Base-by-base conservation (phyloP, 2,797 vertebrate genomes). In the Anolis apletophallus region DNA sequence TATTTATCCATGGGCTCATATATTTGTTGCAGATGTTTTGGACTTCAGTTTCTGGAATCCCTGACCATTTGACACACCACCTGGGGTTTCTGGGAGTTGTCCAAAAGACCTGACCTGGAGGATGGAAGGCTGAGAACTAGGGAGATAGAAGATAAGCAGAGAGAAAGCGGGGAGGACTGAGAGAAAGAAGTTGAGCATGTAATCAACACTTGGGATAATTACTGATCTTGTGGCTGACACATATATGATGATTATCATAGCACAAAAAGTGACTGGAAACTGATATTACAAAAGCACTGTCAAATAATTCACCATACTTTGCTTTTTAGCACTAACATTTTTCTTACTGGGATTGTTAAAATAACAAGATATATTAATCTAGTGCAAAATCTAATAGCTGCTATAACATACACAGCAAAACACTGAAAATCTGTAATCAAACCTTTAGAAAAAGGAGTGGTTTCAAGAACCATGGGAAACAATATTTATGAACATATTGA, bases 261-360 rank as follows among this genome's bases (percentile, higher is more conserved):
- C 32, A 85, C 52, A 46, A 50, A n/a, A 10, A 77, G 46, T 69
- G 68, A 12, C n/a, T 76, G 83, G 75, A 36, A 85, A 74, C 11
- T 77, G 61, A 21, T 85, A 84, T 67, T 76, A 67, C 21, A 76
- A 84, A n/a, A 75, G 12, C 59, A 84, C 3, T 67, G 50, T 67
- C 52, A 67, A 26, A 54, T 67, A 23, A 19, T 52, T 64, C 21
- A 40, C 29, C 50, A 23, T 46, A 64, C 7, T 75, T 75, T 32
- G n/a, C 74, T 54, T 76, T 61, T 75, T 26, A 23, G 23, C n/a
- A 36, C 74, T 54, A 26, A 84, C 50, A 61, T 17, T 34, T 67
- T 67, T 40, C n/a, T 84, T 84, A 67, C 16, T 54, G 64, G 23
- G 46, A 84, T 50, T 75, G 46, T 64, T 75, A 75, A 84, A 75